Base-by-base conservation (phyloP, 2,888 invertebrate species). In the Hymenopus coronatus region DNA sequence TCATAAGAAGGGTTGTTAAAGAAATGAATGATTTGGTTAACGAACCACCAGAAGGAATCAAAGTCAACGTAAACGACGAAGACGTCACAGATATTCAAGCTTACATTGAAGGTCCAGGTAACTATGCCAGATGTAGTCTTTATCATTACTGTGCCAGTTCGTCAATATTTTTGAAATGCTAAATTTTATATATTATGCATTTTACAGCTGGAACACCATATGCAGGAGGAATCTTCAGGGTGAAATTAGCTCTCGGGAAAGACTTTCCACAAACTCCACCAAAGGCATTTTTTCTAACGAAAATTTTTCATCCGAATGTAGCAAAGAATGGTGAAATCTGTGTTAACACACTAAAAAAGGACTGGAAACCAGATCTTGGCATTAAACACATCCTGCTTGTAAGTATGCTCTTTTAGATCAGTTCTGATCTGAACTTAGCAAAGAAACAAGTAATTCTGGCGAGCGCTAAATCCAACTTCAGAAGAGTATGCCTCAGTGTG, bases 261-360 rank as follows among this genome's bases (percentile, higher is more conserved):
- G 98, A 98, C 93, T 99, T 98, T 94, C 99, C 99, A 15, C 95
- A 96, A 91, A 96, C 96, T 91, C 98, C 99, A 91, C 99, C 99
- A 85, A 98, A 98, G 94, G 98, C 97, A 89, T 96, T 95, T 94
- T 99, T 99, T 94, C 94, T 98, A 90, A 99, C 99, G 88, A 98
- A 97, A 95, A 98, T 99, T 93, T 99, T 99, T 94, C 99, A 99
- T 94, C 99, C 99, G 40, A 99, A 99, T 94, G 98, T 99, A 91
- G 97, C 98, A 87, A 94, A 95, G 90, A 97, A 97, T 94, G 99
- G 99, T 90, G 98, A 98, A 94, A 99, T 99, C 92, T 99, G 99
- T 94, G 99, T 99, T 12, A 98, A 98, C 94, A 98, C 99, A 90
- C 95, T 99, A 90, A 98, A 98, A 94, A 98, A 97, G 94, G 99